phyloP scores from a whole-genome alignment of 1,140 invertebrate genomes.

The Caenorhabditis briggsae region DNA sequence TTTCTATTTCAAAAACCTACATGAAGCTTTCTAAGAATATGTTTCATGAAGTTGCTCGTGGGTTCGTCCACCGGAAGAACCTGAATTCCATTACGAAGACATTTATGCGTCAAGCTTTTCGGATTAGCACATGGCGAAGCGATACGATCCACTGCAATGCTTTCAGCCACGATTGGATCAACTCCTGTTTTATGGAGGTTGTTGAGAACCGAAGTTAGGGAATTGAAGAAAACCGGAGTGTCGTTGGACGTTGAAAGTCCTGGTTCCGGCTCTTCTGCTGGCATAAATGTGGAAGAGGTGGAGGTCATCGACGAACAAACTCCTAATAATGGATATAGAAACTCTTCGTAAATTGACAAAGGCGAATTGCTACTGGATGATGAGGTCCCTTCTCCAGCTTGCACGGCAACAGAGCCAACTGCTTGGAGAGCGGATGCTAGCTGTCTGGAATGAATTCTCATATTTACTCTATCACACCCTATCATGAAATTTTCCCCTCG shows the following conservation, averaged over 20 bases:
- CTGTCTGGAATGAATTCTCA: too few relatives aligned
- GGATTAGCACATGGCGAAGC: conserved; percentile 21
- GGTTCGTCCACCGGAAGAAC: not conserved
- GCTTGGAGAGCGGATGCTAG: too few relatives aligned
- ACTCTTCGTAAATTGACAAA: too few relatives aligned
- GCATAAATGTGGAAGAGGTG: not conserved
- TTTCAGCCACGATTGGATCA: conserved; percentile 19
- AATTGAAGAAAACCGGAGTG: conserved; percentile 12
- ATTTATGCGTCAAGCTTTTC: not conserved
- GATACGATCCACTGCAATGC: conserved; percentile 1
- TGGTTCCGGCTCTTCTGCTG: not conserved
- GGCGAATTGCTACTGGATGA: too few relatives aligned
- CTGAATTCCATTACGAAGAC: not conserved
- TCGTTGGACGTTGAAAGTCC: not conserved
- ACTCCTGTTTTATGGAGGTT: conserved; percentile 3
- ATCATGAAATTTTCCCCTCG: not conserved
- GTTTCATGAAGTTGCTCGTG: not conserved
- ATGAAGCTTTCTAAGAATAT: conserved; percentile 11
- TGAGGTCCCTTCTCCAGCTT: too few relatives aligned
- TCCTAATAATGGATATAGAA: too few relatives aligned
- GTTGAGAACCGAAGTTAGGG: not conserved
- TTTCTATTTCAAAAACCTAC: not conserved
- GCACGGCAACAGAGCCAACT: too few relatives aligned
- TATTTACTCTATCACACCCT: too few relatives aligned
- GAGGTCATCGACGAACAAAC: not conserved